phyloP scores from a whole-genome alignment of 2,797 vertebrate species.

The Rhynchotus rufescens region DNA sequence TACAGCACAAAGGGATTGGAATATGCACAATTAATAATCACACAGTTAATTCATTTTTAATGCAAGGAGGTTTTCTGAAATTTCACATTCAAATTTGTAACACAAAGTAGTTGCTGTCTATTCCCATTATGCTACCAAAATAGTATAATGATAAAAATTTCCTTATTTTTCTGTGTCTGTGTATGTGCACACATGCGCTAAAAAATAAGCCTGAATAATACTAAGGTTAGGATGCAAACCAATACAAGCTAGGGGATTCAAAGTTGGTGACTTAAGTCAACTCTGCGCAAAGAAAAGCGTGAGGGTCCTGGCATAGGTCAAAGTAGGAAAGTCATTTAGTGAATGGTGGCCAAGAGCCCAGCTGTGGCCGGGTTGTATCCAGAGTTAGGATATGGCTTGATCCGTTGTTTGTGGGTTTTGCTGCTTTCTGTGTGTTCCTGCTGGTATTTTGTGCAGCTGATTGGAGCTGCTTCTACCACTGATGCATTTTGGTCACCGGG shows the following conservation, averaged over 20 bases:
- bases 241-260: slow-evolving; percentile 33
- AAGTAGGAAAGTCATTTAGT: background rate
- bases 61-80: slow-evolving; percentile 87
- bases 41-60: slow-evolving; percentile 99
- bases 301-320: background rate
- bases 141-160: slow-evolving; percentile 60
- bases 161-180: slow-evolving; percentile 50
- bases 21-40: slow-evolving; percentile 99
- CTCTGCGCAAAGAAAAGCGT: background rate
- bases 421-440: background rate
- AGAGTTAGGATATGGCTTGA: background rate
- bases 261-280: slow-evolving; percentile 31
- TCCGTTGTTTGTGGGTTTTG: background rate
- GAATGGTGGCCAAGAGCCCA: background rate
- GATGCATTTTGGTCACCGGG: background rate
- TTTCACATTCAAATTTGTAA: slow-evolving; percentile 85
- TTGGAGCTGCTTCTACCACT: background rate
- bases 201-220: slow-evolving; percentile 44
- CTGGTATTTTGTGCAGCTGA: background rate
- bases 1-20: slow-evolving; percentile 98
- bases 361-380: background rate
- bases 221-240: slow-evolving; percentile 35
- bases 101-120: slow-evolving; percentile 81
- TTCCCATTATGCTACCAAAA: slow-evolving; percentile 77
- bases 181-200: background rate